Conservation (phyloP, 2,888 invertebrate species). For the Orchesella flavescens region DNA sequence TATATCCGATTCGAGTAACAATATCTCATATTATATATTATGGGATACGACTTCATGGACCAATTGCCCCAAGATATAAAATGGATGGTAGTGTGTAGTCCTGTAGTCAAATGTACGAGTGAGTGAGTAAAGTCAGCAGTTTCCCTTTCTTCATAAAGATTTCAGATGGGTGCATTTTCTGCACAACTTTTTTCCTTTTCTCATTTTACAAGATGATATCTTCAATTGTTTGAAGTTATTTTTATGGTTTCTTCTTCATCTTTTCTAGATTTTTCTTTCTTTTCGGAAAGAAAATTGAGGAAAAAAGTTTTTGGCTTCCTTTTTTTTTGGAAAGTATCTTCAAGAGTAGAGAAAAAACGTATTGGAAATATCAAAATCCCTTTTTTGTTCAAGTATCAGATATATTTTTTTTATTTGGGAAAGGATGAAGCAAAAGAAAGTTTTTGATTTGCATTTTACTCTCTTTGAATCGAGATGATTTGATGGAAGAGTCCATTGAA, state of each 20-base stretch:
- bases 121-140: no score
- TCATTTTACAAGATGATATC: constrained; percentile 9
- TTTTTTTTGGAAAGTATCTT: constrained; percentile 9
- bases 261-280: constrained; percentile 26
- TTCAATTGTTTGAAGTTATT: constrained; percentile 8
- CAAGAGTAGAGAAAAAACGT: neutral
- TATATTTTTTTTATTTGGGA: neutral
- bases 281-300: neutral
- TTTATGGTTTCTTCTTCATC: constrained; percentile 36
- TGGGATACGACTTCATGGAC: neutral
- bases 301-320: constrained; percentile 10
- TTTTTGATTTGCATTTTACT: constrained; percentile 54
- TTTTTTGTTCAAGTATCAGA: neutral
- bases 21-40: neutral
- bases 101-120: constrained; percentile 7
- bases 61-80: constrained; percentile 41
- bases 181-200: constrained; percentile 30
- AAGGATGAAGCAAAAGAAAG: constrained; percentile 24
- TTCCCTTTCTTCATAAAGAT: neutral
- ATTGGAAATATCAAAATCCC: neutral
- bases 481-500: no score
- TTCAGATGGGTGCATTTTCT: constrained; percentile 38
- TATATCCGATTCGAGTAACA: neutral
- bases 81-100: constrained; percentile 15
- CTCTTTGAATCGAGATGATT: constrained; percentile 31